These are phyloP conservation scores for Idaea aversata DNA, from an alignment of 2,888 invertebrate genomes.

Conservation along the genomic window DNA sequence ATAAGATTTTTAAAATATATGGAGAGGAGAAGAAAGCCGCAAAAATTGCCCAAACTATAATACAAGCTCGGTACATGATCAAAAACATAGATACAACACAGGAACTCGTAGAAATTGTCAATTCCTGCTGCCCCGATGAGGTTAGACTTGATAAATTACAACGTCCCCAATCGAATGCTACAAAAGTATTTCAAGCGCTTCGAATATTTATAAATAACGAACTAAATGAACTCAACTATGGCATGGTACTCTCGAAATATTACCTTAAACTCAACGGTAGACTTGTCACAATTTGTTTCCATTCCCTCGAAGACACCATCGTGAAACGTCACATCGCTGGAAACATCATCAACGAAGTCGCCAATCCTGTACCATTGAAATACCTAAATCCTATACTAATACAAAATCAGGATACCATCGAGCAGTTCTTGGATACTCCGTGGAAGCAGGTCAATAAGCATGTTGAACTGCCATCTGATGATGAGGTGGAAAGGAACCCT, in stretches of 20 bases:
- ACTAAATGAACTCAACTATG: conserved; percentile 96
- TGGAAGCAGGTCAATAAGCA: conserved; percentile 92
- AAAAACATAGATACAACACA: conserved; percentile 89
- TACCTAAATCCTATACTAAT: conserved; percentile 83
- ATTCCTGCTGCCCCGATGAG: conserved; percentile 80
- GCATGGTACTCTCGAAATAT: conserved; percentile 87
- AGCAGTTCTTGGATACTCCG: conserved; percentile 81
- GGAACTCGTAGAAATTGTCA: conserved; percentile 89
- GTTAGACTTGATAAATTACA: conserved; percentile 85
- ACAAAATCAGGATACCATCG: conserved; percentile 81
- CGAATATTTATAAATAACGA: conserved; percentile 98
- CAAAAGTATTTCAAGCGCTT: conserved; percentile 95
- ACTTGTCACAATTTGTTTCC: conserved; percentile 92
- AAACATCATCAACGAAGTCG: conserved; percentile 85
- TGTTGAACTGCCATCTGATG: conserved; percentile 85
- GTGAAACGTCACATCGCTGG: conserved; percentile 94
- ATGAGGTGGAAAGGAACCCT: conserved; percentile 90
- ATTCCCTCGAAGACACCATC: conserved; percentile 96
- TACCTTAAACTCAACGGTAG: conserved; percentile 89
- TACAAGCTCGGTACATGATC: conserved; percentile 89
- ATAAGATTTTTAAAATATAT: conserved; percentile 92
- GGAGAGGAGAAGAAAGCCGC: conserved; percentile 94
- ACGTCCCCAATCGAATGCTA: conserved; percentile 89
- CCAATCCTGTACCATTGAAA: conserved; percentile 86
- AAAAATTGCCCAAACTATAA: conserved; percentile 91